Evolutionary conservation across 2,113 vertebrate species (phyloP).

Genomic region (Myxocyprinus asiaticus): DNA sequence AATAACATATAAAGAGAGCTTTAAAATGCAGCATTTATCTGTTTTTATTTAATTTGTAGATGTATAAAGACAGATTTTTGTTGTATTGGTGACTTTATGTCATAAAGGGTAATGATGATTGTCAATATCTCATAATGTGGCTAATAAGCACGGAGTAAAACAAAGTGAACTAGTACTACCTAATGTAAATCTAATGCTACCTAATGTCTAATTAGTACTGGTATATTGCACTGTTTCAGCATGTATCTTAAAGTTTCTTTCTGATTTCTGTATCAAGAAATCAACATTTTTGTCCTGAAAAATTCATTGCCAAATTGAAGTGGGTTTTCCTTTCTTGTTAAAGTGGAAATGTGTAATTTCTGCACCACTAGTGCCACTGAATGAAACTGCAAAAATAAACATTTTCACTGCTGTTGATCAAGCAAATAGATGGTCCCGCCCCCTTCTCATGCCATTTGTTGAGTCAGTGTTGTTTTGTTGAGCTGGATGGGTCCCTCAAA

Average conservation of each 20-base stretch:
- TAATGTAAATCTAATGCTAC: conserved; percentile 1
- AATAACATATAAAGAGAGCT: neutral
- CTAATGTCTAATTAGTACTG: neutral
- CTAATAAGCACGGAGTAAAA: neutral
- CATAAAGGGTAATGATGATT: neutral
- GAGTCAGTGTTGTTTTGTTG: too few species aligned
- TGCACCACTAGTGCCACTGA: too few species aligned
- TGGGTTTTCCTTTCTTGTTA: too few species aligned
- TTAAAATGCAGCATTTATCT: neutral
- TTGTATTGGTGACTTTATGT: neutral
- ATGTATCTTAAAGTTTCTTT: neutral
- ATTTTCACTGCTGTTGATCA: too few species aligned
- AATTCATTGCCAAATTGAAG: too few species aligned
- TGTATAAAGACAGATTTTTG: neutral
- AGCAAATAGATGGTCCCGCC: too few species aligned
- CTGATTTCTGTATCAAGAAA: neutral
- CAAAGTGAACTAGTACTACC: neutral
- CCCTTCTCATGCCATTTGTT: too few species aligned
- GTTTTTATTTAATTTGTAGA: neutral
- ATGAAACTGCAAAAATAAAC: too few species aligned
- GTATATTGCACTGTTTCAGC: too few species aligned
- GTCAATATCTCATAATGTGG: neutral
- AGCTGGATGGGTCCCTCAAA: too few species aligned
- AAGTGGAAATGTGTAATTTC: too few species aligned
- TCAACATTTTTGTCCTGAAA: neutral